Percentiles rank a stretch among this genome's conserved stretches.
Conservation (phyloP, 2,113 vertebrate species). For the Ailuropoda melanoleuca region DNA sequence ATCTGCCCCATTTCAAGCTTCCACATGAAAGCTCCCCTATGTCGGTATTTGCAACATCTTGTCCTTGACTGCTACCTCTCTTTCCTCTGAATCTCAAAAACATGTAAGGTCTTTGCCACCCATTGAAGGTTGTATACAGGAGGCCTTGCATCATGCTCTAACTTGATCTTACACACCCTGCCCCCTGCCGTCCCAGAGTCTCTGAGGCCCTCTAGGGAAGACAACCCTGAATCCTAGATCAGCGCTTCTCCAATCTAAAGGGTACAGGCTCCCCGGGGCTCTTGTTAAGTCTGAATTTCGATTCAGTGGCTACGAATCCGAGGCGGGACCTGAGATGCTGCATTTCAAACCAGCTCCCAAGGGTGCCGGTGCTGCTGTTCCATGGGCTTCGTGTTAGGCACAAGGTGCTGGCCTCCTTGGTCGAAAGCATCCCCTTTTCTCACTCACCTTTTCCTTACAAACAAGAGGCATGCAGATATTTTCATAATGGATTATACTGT, state of each 20-base stretch:
- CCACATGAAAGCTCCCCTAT: not conserved
- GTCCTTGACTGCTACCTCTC: not conserved
- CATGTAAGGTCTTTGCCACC: not conserved
- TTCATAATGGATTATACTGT: not conserved
- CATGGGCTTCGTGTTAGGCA: fast-evolving
- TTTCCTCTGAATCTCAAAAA: not conserved
- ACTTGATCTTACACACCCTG: not conserved
- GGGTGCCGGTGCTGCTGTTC: not conserved
- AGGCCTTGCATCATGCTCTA: not conserved
- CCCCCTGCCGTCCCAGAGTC: not conserved
- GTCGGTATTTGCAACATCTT: not conserved
- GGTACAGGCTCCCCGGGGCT: not conserved
- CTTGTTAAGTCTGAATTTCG: too few relatives aligned
- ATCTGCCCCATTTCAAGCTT: not conserved
- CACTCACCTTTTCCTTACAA: not conserved
- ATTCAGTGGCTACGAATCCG: not conserved
- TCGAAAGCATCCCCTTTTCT: not conserved
- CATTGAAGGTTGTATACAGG: fast-evolving
- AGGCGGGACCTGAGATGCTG: not conserved
- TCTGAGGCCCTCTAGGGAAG: not conserved
- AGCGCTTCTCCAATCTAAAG: not conserved
- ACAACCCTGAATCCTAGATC: too few relatives aligned
- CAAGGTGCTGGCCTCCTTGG: not conserved
- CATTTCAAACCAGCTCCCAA: not conserved
- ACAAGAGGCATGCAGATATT: not conserved